Conservation (phyloP, 1,140 invertebrate genomes). For the Apocrypta bakeri region DNA sequence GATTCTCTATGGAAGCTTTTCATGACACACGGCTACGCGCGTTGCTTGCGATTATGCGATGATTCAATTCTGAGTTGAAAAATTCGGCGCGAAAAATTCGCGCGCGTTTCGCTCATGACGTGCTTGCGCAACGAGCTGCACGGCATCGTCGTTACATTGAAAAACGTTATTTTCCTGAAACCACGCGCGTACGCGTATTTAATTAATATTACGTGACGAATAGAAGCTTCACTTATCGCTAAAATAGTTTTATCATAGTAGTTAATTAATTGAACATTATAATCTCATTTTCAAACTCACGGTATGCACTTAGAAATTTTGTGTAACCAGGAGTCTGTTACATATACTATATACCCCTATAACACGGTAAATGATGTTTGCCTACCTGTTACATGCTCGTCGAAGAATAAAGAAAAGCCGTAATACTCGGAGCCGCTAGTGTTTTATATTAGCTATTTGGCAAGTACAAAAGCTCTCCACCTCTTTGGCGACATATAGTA, state of each 20-base stretch:
- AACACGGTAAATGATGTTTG: too few relatives aligned
- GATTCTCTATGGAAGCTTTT: background rate
- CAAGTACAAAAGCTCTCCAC: conserved; percentile 55
- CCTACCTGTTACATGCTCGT: conserved; percentile 53
- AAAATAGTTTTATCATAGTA: conserved; percentile 13
- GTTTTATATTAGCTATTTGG: conserved; percentile 59
- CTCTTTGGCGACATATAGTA: conserved; percentile 24
- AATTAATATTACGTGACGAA: conserved; percentile 15
- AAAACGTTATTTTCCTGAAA: conserved; percentile 24
- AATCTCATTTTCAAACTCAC: too few relatives aligned
- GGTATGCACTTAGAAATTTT: too few relatives aligned
- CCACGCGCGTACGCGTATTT: background rate
- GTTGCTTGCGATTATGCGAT: background rate
- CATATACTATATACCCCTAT: too few relatives aligned
- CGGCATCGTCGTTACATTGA: background rate
- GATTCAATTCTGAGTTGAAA: conserved; percentile 3
- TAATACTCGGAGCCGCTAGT: conserved; percentile 26
- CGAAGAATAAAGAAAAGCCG: background rate
- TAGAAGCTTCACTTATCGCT: background rate
- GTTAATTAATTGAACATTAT: too few relatives aligned
- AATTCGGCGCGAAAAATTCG: conserved; percentile 17
- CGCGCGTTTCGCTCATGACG: background rate
- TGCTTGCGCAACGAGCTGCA: background rate
- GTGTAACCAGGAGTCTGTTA: too few relatives aligned
- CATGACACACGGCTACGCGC: background rate